Conservation (phyloP, 2,113 vertebrate genomes). For the Siphamia tubifer region DNA sequence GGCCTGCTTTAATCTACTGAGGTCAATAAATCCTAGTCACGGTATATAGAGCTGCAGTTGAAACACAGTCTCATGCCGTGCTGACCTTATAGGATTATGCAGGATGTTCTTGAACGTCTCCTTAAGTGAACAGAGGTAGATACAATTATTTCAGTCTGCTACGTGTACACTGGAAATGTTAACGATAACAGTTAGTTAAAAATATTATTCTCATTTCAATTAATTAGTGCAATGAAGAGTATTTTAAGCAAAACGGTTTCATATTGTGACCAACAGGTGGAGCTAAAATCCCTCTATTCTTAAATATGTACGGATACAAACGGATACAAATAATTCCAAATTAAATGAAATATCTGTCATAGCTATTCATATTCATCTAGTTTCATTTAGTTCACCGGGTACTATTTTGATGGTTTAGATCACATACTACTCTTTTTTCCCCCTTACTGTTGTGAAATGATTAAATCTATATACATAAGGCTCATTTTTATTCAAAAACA, state of each 20-base stretch:
- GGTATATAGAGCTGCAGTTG: conserved; percentile 37
- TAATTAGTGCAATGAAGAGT: background rate
- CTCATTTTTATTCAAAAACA: conserved; percentile 28
- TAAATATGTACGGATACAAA: background rate
- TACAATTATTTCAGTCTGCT: background rate
- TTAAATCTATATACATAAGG: background rate
- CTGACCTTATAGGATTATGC: conserved; percentile 39
- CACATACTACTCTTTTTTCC: background rate
- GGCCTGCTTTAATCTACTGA: conserved; percentile 44
- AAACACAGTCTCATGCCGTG: conserved; percentile 22
- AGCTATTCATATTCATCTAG: too few relatives aligned
- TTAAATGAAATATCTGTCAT: too few relatives aligned
- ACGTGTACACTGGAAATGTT: background rate
- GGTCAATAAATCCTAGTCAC: conserved; percentile 45
- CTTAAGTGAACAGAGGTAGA: background rate
- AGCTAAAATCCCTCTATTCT: conserved; percentile 6
- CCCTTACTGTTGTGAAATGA: background rate
- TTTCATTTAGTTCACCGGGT: too few relatives aligned
- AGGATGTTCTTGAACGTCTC: conserved; percentile 25
- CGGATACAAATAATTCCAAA: background rate
- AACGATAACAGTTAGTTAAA: background rate
- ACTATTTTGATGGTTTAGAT: too few relatives aligned
- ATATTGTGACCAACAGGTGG: conserved; percentile 41
- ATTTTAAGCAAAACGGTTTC: background rate
- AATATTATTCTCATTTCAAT: background rate